Evolutionary conservation across 1,140 invertebrate genomes (phyloP), one percentile per base, ranked within the genome.

Genomic region (Bombus pyrosoma): DNA sequence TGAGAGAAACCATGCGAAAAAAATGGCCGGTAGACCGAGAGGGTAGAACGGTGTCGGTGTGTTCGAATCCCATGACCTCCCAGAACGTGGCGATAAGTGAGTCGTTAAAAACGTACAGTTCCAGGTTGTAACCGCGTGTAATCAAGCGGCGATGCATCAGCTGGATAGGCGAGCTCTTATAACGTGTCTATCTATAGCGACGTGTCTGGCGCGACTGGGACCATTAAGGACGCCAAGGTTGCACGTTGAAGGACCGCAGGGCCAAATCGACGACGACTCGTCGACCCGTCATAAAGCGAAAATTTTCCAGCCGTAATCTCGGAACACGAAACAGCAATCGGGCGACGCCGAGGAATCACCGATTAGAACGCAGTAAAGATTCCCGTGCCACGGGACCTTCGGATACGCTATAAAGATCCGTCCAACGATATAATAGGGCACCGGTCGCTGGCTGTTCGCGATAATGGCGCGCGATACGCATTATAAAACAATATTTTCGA

Each of bases 41-140:
- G 5, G 41, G n/a, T 32, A 41, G 75, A 25, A 8, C 10, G 75
- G 43, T 43, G 41, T 62, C 78, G 8, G 43, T 8, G 28, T 71
- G 57, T 6, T 83, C 41, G 87, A 83, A 83, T 90, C 82, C 62
- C 64, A 73, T 89, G 80, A 85, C 89, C 87, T 85, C 89, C 82
- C 87, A 87, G 90, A 89, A 87, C 79, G 62, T 57, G 79, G 69
- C 72, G 90, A 92, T 92, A 91, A 92, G 87, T 90, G 86, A 92
- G 86, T 90, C 85, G 86, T 90, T 91, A 90, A 91, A 81, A 32
- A 66, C 57, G 22, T 43, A 81, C 68, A 57, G 81, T 82, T 76
- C 69, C 73, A 76, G 86, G 82, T 81, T 87, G 79, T 83, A 87
- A 85, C 71, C 79, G 64, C 34, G 79, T 43, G 78, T 69, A 84